Base-by-base conservation (phyloP, 2,113 vertebrate species). In the Ailuropoda melanoleuca region DNA sequence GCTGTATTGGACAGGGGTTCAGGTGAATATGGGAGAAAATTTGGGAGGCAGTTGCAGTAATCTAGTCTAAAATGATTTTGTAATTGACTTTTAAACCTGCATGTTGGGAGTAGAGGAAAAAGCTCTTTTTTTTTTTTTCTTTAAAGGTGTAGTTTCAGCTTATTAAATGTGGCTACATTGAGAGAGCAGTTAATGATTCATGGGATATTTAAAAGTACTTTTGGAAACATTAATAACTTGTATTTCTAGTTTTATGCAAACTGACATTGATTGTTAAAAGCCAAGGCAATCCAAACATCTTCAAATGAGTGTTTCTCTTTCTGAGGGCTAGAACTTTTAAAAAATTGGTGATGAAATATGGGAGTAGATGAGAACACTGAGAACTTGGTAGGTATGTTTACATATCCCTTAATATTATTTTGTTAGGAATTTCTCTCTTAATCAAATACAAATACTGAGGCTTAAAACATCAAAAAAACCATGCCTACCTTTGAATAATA, bases 361-460 rank as follows among this genome's bases (percentile, higher is more conserved):
- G 18, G 13, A 88, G 34, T 81, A 50, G 62, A 83, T 80, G 85
- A 86, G 50, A 90, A 90, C 53, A 60, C 21, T 31, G 72, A 95
- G 53, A 93, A 86, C 46, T 88, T 83, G 66, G 58, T 92, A 78
- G 50, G 4, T 90, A 31, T 80, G 24, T 90, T 92, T 92, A 87
- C 3, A 53, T 88, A 66, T 50, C 53, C 53, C 46, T 83, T 96
- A 43, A 74, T 77, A 70, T 90, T 64, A 9, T 8, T 97, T 90
- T 96, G 19, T 95, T 88, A 68, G 18, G 60, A 88, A 92, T 24
- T 84, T 90, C 48, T 93, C 48, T 89, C 93, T 97, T 64, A 90
- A 96, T 78, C 46, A 80, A 88, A 75, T 56, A 48, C 2, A 85
- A 34, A 43, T 62, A 7, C 64, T 93, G 50, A 89, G 31, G 81